phyloP scores from a whole-genome alignment of 2,888 invertebrate species.

The Mythimna impura region DNA sequence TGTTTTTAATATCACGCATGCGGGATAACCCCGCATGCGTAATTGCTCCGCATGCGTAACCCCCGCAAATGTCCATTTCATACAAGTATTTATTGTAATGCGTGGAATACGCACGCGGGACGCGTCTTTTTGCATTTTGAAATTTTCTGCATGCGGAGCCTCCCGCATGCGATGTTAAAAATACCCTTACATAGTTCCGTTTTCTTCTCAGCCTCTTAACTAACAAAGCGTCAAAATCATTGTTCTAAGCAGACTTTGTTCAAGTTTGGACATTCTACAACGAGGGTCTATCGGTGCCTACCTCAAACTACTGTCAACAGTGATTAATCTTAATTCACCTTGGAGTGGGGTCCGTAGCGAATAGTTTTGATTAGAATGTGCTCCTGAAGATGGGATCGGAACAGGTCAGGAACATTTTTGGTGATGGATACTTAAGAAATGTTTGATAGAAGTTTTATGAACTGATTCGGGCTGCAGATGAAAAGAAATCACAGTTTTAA shows the following conservation, averaged over 20 bases:
- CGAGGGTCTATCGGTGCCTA: constrained; percentile 53
- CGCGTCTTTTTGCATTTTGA: too few relatives aligned
- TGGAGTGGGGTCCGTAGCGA: constrained; percentile 52
- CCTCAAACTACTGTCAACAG: constrained; percentile 73
- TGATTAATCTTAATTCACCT: constrained; percentile 77
- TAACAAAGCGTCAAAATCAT: constrained; percentile 61
- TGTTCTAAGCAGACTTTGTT: constrained; percentile 64
- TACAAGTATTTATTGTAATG: too few relatives aligned
- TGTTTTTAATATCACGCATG: too few relatives aligned
- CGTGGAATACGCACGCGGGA: too few relatives aligned
- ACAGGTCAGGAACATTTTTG: constrained; percentile 36
- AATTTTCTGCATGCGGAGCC: too few relatives aligned
- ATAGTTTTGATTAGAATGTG: constrained; percentile 68
- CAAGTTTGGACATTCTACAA: constrained; percentile 64
- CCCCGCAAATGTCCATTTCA: too few relatives aligned
- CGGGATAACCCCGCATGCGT: too few relatives aligned
- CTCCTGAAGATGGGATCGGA: constrained; percentile 54
- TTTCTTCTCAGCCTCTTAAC: constrained; percentile 35
- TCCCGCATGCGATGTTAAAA: too few relatives aligned
- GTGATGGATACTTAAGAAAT: not conserved
- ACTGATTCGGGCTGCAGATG: not conserved
- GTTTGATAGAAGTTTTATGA: not conserved
- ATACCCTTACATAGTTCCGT: not conserved
- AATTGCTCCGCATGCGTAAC: too few relatives aligned
- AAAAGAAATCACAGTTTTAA: too few relatives aligned